Evolutionary conservation across 2,888 invertebrate genomes (phyloP), one percentile per base, ranked within the genome.

Genomic region (Rotaria magnacalcarata): DNA sequence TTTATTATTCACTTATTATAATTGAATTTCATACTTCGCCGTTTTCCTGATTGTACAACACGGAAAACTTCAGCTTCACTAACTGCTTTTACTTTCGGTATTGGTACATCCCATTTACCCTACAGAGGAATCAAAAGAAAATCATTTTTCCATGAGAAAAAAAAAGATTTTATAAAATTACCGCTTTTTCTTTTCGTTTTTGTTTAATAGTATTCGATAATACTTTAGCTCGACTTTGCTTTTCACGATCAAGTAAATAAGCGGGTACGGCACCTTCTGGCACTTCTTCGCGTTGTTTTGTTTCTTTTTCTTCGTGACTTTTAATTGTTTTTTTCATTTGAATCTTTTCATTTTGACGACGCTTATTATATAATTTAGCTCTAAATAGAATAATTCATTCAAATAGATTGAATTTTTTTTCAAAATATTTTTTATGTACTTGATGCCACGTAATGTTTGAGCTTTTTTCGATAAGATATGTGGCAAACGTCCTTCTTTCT

Each of bases 91-190:
- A 99, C 98, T 93, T 98, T 98, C 0, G 99, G 99, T 90, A 99
- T 95, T 0, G 99, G 99, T 0, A 99, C 99, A 89, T 98, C 96
- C 97, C 98, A 99, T 93, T 99, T 99, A 0, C 98, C 98, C 92
- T 92, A 88, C 34, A 16, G 8, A 50, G 4, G 14, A 50, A 52
- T 60, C 41, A 24, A 85, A 50, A 87, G n/a, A 56, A 24, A 58
- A 52, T 75, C 60, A 14, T 24, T 27, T n/a, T 50, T 84, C 34
- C 41, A 11, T 6, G 4, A 54, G 27, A 27, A 34, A 85, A 87
- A 87, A 50, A 21, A 8, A 43, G 21, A 7, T 41, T 80, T 16
- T 50, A 3, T 24, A 43, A 21, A 10, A 8, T 8, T 80, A 92
- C 92, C 86, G 97, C 97, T 90, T 99, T 99, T 90, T 99, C 99